Evolutionary conservation across 2,797 vertebrate genomes (phyloP), one percentile per base, ranked within the genome.

Genomic region (Danionella dracula): DNA sequence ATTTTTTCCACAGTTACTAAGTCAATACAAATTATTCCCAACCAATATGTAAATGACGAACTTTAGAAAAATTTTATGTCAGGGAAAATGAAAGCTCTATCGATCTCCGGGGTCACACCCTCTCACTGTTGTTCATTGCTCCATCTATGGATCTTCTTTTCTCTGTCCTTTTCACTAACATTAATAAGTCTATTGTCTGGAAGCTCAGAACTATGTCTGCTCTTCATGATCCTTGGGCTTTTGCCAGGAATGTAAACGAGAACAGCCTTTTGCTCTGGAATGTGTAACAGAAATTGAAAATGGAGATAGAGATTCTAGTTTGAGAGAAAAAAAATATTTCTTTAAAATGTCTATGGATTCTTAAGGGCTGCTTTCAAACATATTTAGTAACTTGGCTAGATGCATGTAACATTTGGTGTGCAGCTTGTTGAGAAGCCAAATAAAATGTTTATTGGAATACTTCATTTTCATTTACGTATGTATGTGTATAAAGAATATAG

Each of bases 221-320:
- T 68, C 65, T 51, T 60, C 40, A 38, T 41, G 53, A 17, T 53
- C 53, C 31, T 19, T 68, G 66, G 68, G 19, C 34, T 46, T 55
- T 42, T 63, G 66, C 72, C 72, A 44, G 40, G 55, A n/a, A 49
- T 46, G 55, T 63, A 65, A 61, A 74, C 63, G 55, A 60, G 64
- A 65, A 65, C 56, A 53, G 66, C 65, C 57, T 42, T 45, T 56
- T 72, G 63, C 50, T 72, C 20, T 59, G 72, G 77, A 83, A 83
- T 77, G 76, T 74, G 8, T 64, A 65, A 69, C 76, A 81, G 79
- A 88, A 87, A 86, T 86, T 85, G 80, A 83, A 84, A 81, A 81
- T 75, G 59, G 66, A 73, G 68, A 51, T 71, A 74, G 68, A 74
- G 64, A 62, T 73, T 76, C 66, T 77, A 61, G 75, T 71, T 73